Evolutionary conservation across 2,113 vertebrate genomes (phyloP).

Genomic region (Leucosticte australis): DNA sequence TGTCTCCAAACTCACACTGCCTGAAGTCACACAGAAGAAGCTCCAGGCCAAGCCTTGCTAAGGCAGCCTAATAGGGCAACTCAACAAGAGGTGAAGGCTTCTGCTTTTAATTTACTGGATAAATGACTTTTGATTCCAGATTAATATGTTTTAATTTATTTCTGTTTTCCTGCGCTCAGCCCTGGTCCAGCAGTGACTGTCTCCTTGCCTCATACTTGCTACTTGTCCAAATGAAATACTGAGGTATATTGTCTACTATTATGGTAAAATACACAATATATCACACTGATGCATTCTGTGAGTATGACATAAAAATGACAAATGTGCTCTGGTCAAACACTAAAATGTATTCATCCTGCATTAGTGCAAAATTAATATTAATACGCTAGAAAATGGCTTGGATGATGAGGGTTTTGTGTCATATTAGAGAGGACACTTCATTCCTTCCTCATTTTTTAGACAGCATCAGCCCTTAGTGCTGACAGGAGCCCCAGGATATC

Average conservation of each 20-base stretch:
- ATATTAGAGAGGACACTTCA: constrained; percentile 32
- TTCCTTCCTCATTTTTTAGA: constrained; percentile 8
- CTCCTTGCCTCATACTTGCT: neutral
- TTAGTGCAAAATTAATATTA: constrained; percentile 72
- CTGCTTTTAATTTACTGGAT: constrained; percentile 33
- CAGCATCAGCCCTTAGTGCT: neutral
- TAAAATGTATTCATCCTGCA: constrained; percentile 59
- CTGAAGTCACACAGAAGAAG: neutral
- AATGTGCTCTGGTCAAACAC: constrained; percentile 31
- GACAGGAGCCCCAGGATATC: neutral
- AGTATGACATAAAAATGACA: constrained; percentile 48
- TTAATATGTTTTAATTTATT: constrained; percentile 56
- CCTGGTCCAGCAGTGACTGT: constrained; percentile 1
- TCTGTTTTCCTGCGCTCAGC: constrained; percentile 34
- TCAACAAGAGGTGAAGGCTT: neutral
- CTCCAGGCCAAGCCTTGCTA: neutral
- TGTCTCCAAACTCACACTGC: neutral
- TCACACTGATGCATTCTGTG: constrained; percentile 37
- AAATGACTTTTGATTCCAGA: constrained; percentile 37
- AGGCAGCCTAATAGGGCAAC: neutral
- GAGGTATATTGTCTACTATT: constrained; percentile 56
- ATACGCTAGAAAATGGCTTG: constrained; percentile 33
- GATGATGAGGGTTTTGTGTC: constrained; percentile 35
- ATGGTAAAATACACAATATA: constrained; percentile 62
- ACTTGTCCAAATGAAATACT: constrained; percentile 36